Evolutionary conservation across 2,888 invertebrate species (phyloP), one percentile per base, ranked within the genome.

Genomic region (Mesorhabditis spiculigera): DNA sequence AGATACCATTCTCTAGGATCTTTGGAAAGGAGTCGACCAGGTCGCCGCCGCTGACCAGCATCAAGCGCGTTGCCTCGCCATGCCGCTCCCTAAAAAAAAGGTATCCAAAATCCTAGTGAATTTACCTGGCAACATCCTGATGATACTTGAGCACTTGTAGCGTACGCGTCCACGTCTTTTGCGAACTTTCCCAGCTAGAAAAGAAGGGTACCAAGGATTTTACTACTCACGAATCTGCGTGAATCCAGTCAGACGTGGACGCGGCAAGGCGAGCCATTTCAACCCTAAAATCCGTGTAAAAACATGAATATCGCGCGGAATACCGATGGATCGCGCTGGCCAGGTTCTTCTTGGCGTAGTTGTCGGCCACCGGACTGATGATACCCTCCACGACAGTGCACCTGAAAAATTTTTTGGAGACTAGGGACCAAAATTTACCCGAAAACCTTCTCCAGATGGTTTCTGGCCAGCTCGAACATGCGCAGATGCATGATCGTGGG

Each of bases 401-500:
- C 16, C 90, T 50, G 28, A 28, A 28, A 28, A 28, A 28, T 28
- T 28, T 28, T 28, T 28, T 28, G 28, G n/a, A 50, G 3, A 50
- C 8, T 50, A 10, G 58, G n/a, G 8, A 50, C 58, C 10, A 50
- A 50, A 13, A 50, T n/a, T n/a, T 13, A 50, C 58, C 58, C 58
- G 8, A 50, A 50, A 13, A 50, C n/a, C 58, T 13, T 50, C 58
- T 50, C 67, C 42, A 75, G 68, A 6, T 66, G 45, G 4, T 65
- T 71, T 68, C 66, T 67, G 71, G 73, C 76, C 5, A 45, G 89
- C 95, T 95, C 95, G 88, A 97, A 95, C 93, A 95, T 92, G 86
- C 95, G 90, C 74, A 97, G 89, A 88, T 97, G 97, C 93, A 95
- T 95, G 81, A 92, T 92, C 8, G 97, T 97, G 63, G 94, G 92